Percentiles rank a stretch among this genome's conserved stretches.
Conservation (phyloP, 2,797 vertebrate genomes). For the Saguinus oedipus region DNA sequence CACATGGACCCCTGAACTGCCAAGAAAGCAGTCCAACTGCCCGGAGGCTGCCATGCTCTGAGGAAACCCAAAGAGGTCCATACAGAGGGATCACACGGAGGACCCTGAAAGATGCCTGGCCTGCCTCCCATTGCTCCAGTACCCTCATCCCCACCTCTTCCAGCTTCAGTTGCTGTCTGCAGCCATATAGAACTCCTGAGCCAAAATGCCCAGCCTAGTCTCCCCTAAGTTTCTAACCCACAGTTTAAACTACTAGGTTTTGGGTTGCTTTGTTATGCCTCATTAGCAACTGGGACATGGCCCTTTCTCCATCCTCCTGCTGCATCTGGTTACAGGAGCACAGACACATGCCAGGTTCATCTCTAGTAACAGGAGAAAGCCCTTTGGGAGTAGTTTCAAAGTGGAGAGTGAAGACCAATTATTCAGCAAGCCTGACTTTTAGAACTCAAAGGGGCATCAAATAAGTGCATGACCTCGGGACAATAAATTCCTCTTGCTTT, state of each 20-base stretch:
- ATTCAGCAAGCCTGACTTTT: conserved; percentile 10
- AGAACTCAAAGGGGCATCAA: background rate
- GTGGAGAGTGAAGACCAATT: background rate
- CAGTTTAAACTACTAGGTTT: background rate
- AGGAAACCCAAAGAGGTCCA: background rate
- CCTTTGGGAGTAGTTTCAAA: background rate
- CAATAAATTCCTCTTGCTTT: background rate
- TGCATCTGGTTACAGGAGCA: background rate
- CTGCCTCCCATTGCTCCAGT: background rate
- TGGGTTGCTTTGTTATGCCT: background rate
- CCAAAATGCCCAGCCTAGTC: background rate
- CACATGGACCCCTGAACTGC: background rate
- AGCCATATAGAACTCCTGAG: background rate
- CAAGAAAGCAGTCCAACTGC: background rate
- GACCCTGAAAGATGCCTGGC: background rate
- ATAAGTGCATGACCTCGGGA: background rate
- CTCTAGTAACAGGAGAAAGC: background rate
- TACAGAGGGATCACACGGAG: background rate
- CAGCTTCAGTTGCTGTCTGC: background rate
- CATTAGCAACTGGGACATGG: background rate
- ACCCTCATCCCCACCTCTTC: background rate
- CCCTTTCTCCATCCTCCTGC: background rate
- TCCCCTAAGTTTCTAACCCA: background rate
- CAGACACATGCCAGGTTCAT: background rate
- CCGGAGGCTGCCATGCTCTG: background rate